Evolutionary conservation across 2,888 invertebrate species (phyloP), one percentile per base, ranked within the genome.

Genomic region (Bibio marci): DNA sequence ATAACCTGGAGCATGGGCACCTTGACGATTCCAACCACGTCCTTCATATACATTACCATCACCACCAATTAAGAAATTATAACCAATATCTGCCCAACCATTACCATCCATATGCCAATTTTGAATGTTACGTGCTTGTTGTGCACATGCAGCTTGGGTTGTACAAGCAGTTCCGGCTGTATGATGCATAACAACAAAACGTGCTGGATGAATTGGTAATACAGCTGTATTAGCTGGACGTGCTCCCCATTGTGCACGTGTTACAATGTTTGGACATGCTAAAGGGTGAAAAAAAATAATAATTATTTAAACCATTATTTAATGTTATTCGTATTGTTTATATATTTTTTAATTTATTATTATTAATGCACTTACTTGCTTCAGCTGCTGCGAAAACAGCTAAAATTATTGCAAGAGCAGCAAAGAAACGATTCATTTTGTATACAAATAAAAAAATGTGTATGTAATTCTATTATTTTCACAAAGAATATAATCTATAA

Each of bases 121-220:
- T 52, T 76, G 75, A 68, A 76, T 74, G 34, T 57, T 56, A 38
- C 62, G 55, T 72, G 75, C 70, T 12, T 65, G 62, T 1, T 41
- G 45, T n/a, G 55, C 54, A 47, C 76, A 76, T 4, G 60, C 52
- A 3, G 53, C 51, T 0, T 55, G 52, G 1, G 60, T 62, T 45
- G 59, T 54, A 53, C 76, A 76, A 2, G 70, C 75, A 0, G 61
- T 65, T 5, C 75, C 73, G 50, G 72, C 75, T 1, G 76, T 75
- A 55, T 80, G 80, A 51, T 80, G 80, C 41, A 80, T 72, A 42
- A 80, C 70, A 25, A 76, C 76, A 51, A 68, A 75, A 1, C 73
- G 69, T 1, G 73, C 75, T 1, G 77, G 74, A 3, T 56, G 55
- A 10, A 58, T 60, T 7, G 54, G 46, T 45, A 75, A 62, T 0